phyloP scores from a whole-genome alignment of 2,888 invertebrate genomes.

The Nezara viridula region DNA sequence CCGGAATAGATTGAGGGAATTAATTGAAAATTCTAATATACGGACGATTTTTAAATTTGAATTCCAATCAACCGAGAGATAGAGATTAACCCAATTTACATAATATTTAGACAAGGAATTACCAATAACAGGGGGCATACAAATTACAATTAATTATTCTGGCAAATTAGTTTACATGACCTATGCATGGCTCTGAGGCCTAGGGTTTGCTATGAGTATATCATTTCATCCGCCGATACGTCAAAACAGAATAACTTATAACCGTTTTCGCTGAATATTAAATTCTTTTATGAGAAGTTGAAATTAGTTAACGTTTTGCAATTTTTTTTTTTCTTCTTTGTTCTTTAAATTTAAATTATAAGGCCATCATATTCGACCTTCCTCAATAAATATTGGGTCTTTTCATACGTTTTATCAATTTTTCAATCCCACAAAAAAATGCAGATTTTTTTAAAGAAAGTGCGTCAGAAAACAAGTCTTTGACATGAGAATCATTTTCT shows the following conservation, averaged over 20 bases:
- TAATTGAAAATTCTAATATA: neutral
- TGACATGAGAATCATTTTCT: too few species aligned
- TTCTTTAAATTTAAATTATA: too few species aligned
- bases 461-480: too few species aligned
- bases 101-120: constrained; percentile 27
- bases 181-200: neutral
- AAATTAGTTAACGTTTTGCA: too few species aligned
- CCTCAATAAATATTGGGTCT: too few species aligned
- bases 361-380: too few species aligned
- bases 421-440: too few species aligned
- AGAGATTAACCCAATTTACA: constrained; percentile 9
- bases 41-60: neutral
- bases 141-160: constrained; percentile 17
- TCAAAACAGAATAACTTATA: neutral
- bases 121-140: constrained; percentile 25
- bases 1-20: neutral
- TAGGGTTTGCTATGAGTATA: neutral
- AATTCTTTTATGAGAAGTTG: too few species aligned
- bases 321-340: too few species aligned
- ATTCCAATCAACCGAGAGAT: neutral
- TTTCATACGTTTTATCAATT: too few species aligned
- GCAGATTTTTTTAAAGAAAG: too few species aligned
- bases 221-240: neutral
- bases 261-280: too few species aligned
- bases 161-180: constrained; percentile 20